Percentiles rank a stretch among this genome's conserved stretches.
phyloP scores from a whole-genome alignment of 2,113 vertebrate genomes.

The Ceratotherium simum region DNA sequence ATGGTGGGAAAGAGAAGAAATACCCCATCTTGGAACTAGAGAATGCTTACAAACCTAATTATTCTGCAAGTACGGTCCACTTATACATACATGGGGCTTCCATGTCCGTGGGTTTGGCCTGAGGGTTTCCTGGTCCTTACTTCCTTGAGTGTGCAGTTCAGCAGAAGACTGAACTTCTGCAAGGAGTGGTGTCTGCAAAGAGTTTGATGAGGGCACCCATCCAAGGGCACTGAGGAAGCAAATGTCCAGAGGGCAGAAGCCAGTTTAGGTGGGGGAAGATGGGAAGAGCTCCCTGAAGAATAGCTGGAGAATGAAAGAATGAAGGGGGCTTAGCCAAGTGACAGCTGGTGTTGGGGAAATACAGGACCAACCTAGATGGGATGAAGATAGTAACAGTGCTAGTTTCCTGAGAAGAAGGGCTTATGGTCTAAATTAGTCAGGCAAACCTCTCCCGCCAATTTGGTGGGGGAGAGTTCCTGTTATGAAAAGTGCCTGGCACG shows the following conservation, averaged over 20 bases:
- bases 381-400: slow-evolving; percentile 3
- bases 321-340: background rate
- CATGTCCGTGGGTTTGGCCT: background rate
- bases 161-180: background rate
- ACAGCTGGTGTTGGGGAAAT: background rate
- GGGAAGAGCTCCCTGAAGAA: background rate
- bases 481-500: background rate
- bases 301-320: background rate
- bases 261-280: background rate
- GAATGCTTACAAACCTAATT: background rate
- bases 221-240: background rate
- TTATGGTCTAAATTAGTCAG: background rate
- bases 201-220: background rate
- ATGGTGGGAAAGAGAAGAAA: background rate
- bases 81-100: background rate
- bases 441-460: background rate
- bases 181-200: background rate
- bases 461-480: background rate
- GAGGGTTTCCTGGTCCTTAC: background rate
- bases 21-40: background rate
- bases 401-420: background rate
- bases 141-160: background rate
- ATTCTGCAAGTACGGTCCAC: background rate
- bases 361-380: background rate
- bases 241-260: background rate